A percentile compares a stretch with the other conserved stretches of the same genome.
These are phyloP conservation scores for Lycaena phlaeas DNA, from an alignment of 2,888 invertebrate genomes.

Conservation along the genomic window DNA sequence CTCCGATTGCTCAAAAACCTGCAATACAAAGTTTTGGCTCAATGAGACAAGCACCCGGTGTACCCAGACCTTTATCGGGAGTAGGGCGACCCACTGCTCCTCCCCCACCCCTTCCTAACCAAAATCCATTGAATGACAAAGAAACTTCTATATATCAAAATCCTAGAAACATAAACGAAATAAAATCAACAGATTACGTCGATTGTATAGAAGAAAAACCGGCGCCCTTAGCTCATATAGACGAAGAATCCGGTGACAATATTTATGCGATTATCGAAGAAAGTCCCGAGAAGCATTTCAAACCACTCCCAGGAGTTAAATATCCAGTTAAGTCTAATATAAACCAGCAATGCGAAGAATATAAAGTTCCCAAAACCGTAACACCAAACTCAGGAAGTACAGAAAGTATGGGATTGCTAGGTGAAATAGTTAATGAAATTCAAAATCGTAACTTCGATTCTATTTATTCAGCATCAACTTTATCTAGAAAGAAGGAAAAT, in stretches of 20 bases:
- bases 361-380: constrained; percentile 57
- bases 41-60: constrained; percentile 80
- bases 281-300: constrained; percentile 68
- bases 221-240: constrained; percentile 75
- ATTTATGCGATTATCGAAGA: constrained; percentile 93
- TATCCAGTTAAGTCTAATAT: constrained; percentile 38
- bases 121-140: constrained; percentile 21
- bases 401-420: constrained; percentile 83
- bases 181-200: constrained; percentile 76
- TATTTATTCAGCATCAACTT: constrained; percentile 85
- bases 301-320: constrained; percentile 50
- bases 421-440: constrained; percentile 91
- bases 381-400: constrained; percentile 66
- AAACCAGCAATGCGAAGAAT: constrained; percentile 61
- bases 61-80: constrained; percentile 82
- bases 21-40: constrained; percentile 85
- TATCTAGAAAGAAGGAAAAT: constrained; percentile 75
- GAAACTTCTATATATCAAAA: constrained; percentile 71
- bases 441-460: constrained; percentile 89
- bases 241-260: constrained; percentile 79
- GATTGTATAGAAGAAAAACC: constrained; percentile 82
- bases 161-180: constrained; percentile 51
- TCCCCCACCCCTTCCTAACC: constrained; percentile 79
- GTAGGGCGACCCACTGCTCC: constrained; percentile 82
- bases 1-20: constrained; percentile 70